These are phyloP conservation scores for Rhynchomys soricoides DNA, from an alignment of 2,113 vertebrate genomes.

Conservation along the genomic window DNA sequence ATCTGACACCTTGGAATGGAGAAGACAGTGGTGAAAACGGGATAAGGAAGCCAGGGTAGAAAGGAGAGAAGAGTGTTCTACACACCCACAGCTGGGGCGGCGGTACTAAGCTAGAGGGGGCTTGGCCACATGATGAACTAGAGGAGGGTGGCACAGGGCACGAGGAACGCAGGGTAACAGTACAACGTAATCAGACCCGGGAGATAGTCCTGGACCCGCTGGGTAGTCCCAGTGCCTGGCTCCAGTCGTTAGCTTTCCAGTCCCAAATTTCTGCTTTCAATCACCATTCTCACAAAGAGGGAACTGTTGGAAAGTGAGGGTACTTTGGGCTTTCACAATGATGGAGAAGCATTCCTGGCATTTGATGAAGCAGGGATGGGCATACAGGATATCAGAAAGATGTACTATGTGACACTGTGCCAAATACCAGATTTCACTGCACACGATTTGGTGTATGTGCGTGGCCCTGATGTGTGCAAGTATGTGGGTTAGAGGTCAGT, in stretches of 20 bases:
- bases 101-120: not conserved
- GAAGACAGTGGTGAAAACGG: not conserved
- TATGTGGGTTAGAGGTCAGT: not conserved
- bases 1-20: not conserved
- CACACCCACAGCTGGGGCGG: not conserved
- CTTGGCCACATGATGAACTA: fast-evolving
- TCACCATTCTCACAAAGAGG: not conserved
- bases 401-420: fast-evolving
- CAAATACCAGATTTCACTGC: not conserved
- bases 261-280: not conserved
- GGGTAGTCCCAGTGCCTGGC: not conserved
- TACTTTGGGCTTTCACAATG: not conserved
- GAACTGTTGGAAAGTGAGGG: not conserved
- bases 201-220: not conserved
- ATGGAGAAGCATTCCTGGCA: not conserved
- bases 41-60: fast-evolving
- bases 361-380: not conserved
- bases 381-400: not conserved
- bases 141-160: fast-evolving
- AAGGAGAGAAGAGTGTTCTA: not conserved
- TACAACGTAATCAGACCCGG: not conserved
- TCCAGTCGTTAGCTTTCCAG: not conserved
- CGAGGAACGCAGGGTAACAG: not conserved
- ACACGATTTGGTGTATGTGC: not conserved
- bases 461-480: too few relatives aligned